Conservation (phyloP, 92 coral and sea anemone genomes). For the Zoanthus gigantus region DNA sequence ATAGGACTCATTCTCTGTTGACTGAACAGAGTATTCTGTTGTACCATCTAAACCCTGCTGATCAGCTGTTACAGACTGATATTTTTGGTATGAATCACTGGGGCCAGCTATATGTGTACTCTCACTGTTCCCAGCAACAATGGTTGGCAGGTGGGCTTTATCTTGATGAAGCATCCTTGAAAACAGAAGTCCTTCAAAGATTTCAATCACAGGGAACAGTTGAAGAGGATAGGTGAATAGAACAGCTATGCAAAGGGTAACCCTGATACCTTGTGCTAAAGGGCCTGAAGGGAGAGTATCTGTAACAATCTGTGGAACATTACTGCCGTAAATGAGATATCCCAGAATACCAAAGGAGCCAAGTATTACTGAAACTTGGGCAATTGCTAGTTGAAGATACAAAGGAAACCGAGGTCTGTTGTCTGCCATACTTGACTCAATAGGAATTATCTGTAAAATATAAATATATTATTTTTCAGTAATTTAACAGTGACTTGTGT, state of each 20-base stretch:
- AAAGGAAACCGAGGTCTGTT: constrained; percentile 86
- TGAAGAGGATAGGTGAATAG: constrained; percentile 92
- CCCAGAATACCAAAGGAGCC: constrained; percentile 94
- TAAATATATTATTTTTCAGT: too few species aligned
- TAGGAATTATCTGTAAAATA: constrained; percentile 81
- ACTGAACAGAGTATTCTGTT: neutral
- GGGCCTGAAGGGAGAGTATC: constrained; percentile 71
- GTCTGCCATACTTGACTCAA: constrained; percentile 94
- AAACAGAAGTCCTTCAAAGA: constrained; percentile 78
- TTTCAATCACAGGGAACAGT: constrained; percentile 87
- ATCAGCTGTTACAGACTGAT: constrained; percentile 14
- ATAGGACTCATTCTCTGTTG: constrained; percentile 1
- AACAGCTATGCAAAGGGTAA: constrained; percentile 83
- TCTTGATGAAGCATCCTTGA: constrained; percentile 54
- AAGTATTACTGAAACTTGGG: constrained; percentile 77
- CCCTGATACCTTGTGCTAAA: constrained; percentile 70
- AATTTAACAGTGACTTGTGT: too few species aligned
- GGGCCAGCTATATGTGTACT: neutral
- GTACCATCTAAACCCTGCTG: constrained; percentile 7
- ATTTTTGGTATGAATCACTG: constrained; percentile 22
- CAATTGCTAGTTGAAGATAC: constrained; percentile 88
- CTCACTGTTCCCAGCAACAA: constrained; percentile 71
- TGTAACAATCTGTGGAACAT: constrained; percentile 89
- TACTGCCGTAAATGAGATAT: constrained; percentile 80
- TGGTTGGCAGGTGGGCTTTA: constrained; percentile 68